These are phyloP conservation scores for Coilia nasus DNA, from an alignment of 2,797 vertebrate species.

Conservation along the genomic window DNA sequence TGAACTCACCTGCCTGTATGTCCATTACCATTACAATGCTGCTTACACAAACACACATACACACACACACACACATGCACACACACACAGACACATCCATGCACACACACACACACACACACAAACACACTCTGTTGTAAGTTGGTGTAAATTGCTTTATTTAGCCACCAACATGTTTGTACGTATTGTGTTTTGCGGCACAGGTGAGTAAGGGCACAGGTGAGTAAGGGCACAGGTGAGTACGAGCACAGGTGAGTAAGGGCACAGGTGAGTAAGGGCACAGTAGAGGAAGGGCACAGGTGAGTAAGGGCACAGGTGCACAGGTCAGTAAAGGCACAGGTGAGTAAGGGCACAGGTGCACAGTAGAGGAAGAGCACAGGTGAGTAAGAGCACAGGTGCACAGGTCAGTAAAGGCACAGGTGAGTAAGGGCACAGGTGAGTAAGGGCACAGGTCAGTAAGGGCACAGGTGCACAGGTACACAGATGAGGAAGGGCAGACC, in stretches of 20 bases:
- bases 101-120: constrained; percentile 45
- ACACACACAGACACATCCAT: constrained; percentile 36
- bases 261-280: too few species aligned
- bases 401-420: too few species aligned
- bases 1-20: too few species aligned
- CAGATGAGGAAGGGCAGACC: too few species aligned
- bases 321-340: too few species aligned
- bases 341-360: too few species aligned
- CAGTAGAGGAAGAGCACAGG: too few species aligned
- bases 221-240: not conserved
- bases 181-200: not conserved
- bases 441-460: not conserved
- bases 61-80: constrained; percentile 47
- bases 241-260: too few species aligned
- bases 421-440: constrained; percentile 30
- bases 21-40: not conserved
- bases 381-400: too few species aligned
- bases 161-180: not conserved
- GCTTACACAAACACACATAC: constrained; percentile 35
- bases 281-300: too few species aligned
- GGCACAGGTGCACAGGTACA: too few species aligned
- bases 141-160: not conserved
- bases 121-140: not conserved
- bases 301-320: too few species aligned
- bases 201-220: constrained; percentile 29